A percentile compares a stretch with the other conserved stretches of the same genome.
Evolutionary conservation across 2,888 invertebrate species (phyloP).

Genomic region (Balanococcus diminutus): DNA sequence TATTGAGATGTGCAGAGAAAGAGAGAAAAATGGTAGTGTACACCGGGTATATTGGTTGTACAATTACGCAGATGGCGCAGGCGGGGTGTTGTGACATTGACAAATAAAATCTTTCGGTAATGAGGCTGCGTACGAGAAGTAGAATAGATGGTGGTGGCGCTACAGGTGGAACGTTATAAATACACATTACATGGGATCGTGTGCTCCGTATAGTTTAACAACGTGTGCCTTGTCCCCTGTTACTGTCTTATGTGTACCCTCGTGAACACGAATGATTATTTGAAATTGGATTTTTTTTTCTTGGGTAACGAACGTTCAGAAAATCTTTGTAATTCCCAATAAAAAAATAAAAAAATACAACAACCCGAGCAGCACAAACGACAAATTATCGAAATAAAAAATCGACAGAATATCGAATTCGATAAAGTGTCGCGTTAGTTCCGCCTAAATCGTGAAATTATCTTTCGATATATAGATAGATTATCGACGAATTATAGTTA

Average conservation of each 20-base stretch:
- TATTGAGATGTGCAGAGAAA: neutral
- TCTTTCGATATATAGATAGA: no score
- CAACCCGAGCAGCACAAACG: no score
- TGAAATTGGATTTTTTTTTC: neutral
- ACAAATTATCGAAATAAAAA: no score
- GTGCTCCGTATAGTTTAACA: neutral
- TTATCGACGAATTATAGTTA: no score
- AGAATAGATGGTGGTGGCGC: neutral
- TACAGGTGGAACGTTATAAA: neutral
- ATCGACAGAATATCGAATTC: no score
- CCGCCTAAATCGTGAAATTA: no score
- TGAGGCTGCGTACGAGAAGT: neutral
- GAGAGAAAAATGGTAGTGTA: neutral
- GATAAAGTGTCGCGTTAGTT: no score
- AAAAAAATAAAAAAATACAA: no score
- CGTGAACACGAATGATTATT: neutral
- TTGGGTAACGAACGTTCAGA: no score
- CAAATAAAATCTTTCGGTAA: conserved; percentile 23
- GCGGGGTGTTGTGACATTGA: neutral
- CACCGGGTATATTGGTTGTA: no score
- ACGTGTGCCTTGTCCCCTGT: neutral
- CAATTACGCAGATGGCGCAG: neutral
- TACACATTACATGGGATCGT: neutral
- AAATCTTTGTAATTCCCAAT: no score
- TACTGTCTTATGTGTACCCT: neutral